These are phyloP conservation scores for Odontomyia ornata DNA, from an alignment of 2,888 invertebrate species.

Conservation along the genomic window DNA sequence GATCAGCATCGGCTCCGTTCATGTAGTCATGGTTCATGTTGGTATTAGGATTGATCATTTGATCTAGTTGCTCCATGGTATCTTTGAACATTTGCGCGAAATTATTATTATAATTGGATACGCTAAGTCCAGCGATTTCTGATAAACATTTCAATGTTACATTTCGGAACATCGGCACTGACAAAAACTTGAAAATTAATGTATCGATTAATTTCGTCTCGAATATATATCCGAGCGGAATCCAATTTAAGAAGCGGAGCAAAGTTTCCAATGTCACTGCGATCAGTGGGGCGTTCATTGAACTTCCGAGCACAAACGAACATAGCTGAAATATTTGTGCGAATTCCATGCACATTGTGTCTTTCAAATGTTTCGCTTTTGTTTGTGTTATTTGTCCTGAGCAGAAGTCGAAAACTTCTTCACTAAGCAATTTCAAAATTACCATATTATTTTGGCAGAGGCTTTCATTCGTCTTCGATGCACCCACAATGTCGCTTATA, in stretches of 20 bases:
- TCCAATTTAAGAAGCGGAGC: slow-evolving; percentile 97
- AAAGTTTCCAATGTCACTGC: slow-evolving; percentile 96
- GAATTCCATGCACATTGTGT: slow-evolving; percentile 99
- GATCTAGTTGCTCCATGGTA: slow-evolving; percentile 91
- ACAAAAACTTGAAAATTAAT: slow-evolving; percentile 94
- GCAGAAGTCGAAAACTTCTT: slow-evolving; percentile 99
- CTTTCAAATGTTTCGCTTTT: slow-evolving; percentile 98
- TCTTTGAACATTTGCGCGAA: slow-evolving; percentile 90
- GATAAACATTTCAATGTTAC: slow-evolving; percentile 98
- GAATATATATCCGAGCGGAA: slow-evolving; percentile 99
- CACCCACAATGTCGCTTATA: slow-evolving; percentile 98
- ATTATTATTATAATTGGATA: slow-evolving; percentile 90
- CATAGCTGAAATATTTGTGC: slow-evolving; percentile 98
- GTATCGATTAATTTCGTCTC: slow-evolving; percentile 97
- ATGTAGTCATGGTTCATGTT: slow-evolving; percentile 96
- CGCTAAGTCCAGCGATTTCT: slow-evolving; percentile 94
- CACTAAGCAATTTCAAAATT: slow-evolving; percentile 95
- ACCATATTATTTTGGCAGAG: slow-evolving; percentile 99
- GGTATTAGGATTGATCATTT: slow-evolving; percentile 89
- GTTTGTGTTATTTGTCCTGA: slow-evolving; percentile 98
- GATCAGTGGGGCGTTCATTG: slow-evolving; percentile 95
- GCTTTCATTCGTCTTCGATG: slow-evolving; percentile 98
- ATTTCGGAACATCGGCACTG: slow-evolving; percentile 97
- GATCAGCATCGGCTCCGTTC: slow-evolving; percentile 93
- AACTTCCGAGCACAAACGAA: slow-evolving; percentile 97